These are phyloP conservation scores for Cydia amplana DNA, from an alignment of 1,140 invertebrate genomes.

Conservation along the genomic window DNA sequence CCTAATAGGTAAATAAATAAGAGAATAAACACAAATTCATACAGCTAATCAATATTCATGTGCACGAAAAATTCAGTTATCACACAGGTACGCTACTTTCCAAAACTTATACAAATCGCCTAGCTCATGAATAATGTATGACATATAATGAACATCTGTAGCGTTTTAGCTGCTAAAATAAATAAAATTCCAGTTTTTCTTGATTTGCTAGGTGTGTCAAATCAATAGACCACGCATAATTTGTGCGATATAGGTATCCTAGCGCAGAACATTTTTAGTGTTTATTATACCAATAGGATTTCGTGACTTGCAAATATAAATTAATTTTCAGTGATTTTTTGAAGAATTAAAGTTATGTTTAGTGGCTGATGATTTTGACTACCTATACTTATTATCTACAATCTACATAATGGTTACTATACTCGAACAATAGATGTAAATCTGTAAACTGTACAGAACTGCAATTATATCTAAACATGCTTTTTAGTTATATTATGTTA, in stretches of 20 bases:
- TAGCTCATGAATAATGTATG: slow-evolving; percentile 13
- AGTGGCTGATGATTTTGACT: neutral
- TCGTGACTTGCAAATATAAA: neutral
- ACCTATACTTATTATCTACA: no score
- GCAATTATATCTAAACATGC: no score
- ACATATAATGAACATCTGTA: neutral
- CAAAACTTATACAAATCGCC: slow-evolving; percentile 1
- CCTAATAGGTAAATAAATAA: slow-evolving; percentile 10
- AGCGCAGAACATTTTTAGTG: neutral
- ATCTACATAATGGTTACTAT: no score
- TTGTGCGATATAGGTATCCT: neutral
- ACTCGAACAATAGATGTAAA: no score
- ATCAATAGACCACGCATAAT: slow-evolving; percentile 6
- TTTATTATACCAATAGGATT: neutral
- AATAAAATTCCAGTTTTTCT: slow-evolving; percentile 17
- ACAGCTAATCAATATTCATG: slow-evolving; percentile 15
- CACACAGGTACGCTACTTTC: slow-evolving; percentile 10
- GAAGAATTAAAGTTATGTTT: neutral
- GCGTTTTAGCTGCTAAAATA: neutral
- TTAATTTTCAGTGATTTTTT: neutral
- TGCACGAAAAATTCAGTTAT: slow-evolving; percentile 15
- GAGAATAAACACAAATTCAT: neutral
- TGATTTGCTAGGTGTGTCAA: neutral
- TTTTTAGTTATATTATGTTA: no score
- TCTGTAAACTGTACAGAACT: no score